These are phyloP conservation scores for Halcyon chelicuti DNA, from an alignment of 2,797 vertebrate species.

Conservation along the genomic window DNA sequence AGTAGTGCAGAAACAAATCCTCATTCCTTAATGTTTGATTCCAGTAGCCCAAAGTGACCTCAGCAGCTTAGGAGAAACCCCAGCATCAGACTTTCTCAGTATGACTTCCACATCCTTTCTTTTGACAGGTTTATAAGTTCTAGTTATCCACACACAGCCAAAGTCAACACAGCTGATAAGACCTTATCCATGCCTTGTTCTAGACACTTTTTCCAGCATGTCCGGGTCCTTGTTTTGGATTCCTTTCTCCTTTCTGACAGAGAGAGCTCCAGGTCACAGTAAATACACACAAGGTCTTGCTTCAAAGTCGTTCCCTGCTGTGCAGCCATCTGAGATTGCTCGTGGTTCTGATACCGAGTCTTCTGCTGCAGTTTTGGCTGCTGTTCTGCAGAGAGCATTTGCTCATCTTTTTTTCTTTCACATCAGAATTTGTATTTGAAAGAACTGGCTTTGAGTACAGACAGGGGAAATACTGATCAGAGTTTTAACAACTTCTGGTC, in stretches of 20 bases:
- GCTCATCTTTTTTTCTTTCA: neutral
- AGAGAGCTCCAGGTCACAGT: neutral
- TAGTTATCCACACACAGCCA: neutral
- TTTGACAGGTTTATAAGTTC: neutral
- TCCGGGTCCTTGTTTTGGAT: neutral
- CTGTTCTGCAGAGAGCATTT: neutral
- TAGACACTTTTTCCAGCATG: neutral
- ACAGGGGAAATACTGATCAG: conserved; percentile 23
- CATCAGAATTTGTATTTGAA: neutral
- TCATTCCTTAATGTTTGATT: neutral
- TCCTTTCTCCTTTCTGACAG: neutral
- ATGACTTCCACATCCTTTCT: neutral
- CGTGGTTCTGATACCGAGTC: rapidly evolving
- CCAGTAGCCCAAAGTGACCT: neutral
- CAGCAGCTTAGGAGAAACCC: neutral
- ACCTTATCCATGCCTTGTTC: neutral
- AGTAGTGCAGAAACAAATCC: neutral
- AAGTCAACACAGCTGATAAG: neutral
- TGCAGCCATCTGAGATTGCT: neutral
- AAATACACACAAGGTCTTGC: neutral
- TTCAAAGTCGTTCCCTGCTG: neutral
- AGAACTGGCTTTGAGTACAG: neutral
- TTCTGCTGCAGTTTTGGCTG: neutral
- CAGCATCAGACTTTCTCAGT: neutral
- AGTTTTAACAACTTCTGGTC: neutral